Base-by-base conservation (phyloP, 2,113 vertebrate species). In the Eudyptes chrysolophus region DNA sequence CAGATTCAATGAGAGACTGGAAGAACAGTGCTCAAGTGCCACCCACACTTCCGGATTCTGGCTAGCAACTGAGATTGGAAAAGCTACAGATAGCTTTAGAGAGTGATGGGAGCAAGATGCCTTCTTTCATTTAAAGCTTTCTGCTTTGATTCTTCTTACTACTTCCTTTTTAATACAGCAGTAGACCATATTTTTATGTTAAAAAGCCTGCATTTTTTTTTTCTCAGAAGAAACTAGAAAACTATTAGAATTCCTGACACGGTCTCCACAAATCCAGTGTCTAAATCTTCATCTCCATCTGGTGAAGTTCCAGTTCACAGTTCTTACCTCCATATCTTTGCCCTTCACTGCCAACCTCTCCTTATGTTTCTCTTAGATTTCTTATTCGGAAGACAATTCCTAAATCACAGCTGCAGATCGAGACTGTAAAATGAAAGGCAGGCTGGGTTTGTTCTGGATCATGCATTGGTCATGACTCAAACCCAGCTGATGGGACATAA, bases 241-340 rank as follows among this genome's bases (percentile, higher is more conserved):
- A 78, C 25, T 78, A 18, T 81, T 92, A 71, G 80, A 42, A 46
- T 94, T 87, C 66, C 51, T 94, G 87, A 92, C 20, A 54, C 0
- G 1, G 29, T 46, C 29, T 85, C 54, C 26, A 65, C 54, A 82
- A 92, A 95, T 72, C 36, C 58, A 40, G 34, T 46, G 14, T 75
- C 68, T 79, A 71, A 87, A 76, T 80, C 62, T 32, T 95, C 62
- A 79, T 91, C 72, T 92, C 93, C 93, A 87, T 87, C 89, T 91
- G 91, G 70, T 95, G 81, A 75, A 85, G 94, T 97, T 97, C 87
- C 93, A 96, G 84, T 96, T 96, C 94, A 92, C 75, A 87, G 91
- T 96, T 51, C 81, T 83, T 96, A 74, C 54, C 69, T 94, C 74
- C 57, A 2, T 79, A 76, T 82, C 84, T 89, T 91, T 93, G 84